A percentile compares a stretch with the other conserved stretches of the same genome.
phyloP scores from a whole-genome alignment of 2,113 vertebrate species.

The Cyphomyrus plagiostoma region DNA sequence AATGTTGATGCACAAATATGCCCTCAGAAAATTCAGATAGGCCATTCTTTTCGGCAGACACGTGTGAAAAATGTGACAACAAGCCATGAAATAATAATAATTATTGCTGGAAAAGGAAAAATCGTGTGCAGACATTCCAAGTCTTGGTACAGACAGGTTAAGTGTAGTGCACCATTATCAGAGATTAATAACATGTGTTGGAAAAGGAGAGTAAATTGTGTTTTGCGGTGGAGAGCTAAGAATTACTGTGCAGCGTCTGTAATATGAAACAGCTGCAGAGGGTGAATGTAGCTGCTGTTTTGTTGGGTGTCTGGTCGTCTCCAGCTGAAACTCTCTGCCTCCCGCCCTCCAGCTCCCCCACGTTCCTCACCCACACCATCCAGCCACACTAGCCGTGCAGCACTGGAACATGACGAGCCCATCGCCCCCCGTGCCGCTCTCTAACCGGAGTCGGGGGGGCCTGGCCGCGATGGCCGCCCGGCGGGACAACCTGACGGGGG shows the following conservation, averaged over 20 bases:
- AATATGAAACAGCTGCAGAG: background rate
- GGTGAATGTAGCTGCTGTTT: background rate
- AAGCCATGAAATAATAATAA: background rate
- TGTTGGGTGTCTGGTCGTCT: background rate
- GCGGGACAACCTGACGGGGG: conserved; percentile 39
- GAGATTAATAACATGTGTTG: background rate
- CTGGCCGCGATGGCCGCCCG: conserved; percentile 24
- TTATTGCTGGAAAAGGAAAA: background rate
- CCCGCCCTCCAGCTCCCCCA: conserved; percentile 34
- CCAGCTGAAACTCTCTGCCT: background rate
- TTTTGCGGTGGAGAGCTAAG: background rate
- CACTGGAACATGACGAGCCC: conserved; percentile 44
- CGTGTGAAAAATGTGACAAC: background rate
- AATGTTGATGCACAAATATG: background rate
- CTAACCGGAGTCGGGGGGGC: conserved; percentile 38
- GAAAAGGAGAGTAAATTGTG: background rate
- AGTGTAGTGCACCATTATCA: background rate
- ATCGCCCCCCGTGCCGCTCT: conserved; percentile 21
- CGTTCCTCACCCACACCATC: conserved; percentile 3
- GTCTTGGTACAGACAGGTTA: background rate
- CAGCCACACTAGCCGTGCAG: conserved; percentile 50
- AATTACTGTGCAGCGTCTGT: background rate
- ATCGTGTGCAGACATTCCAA: background rate
- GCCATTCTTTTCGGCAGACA: background rate
- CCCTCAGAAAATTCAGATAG: background rate